Base-by-base conservation (phyloP, 2,797 vertebrate genomes). In the Notoglanidium macrostoma region DNA sequence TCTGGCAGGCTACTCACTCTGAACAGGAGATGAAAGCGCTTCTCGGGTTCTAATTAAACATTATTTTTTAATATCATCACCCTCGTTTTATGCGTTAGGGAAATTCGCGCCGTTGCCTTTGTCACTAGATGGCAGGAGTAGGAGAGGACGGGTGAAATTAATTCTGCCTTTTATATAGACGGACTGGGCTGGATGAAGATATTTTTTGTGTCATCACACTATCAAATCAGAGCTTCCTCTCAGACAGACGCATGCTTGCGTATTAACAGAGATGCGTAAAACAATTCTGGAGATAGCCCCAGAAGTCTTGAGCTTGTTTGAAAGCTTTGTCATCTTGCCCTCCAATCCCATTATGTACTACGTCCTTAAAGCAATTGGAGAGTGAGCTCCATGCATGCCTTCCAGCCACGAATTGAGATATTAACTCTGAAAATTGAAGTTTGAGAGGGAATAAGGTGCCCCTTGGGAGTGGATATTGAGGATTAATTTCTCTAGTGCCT, bases 391-490 rank as follows among this genome's bases (percentile, higher is more conserved):
- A 89, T 90, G 92, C 94, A 94, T 92, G 93, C 94, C 93, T 95
- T 92, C 92, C 91, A 94, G 93, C 90, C 92, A 92, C 93, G 91
- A 92, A 93, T 91, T 90, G 91, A 95, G 94, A 95, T 94, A 95
- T 95, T 94, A 95, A 95, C 94, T 95, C 92, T 88, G 92, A 94
- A 93, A 94, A 94, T 93, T 92, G 92, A 94, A 93, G 93, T 95
- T 94, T 94, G 91, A 93, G 93, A 93, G 92, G 93, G 93, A 95
- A 94, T 95, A 95, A 95, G 93, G 94, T 94, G 88, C 92, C 94
- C 95, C 93, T 92, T 93, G 94, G 92, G 93, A 95, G 92, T 92
- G 91, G 91, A 95, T 94, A 95, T 92, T 93, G 93, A 94, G 93
- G 94, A 95, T 95, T 95, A 93, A 94, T 95, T 95, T 95, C 92